Conservation (phyloP, 1,140 invertebrate species). For the Lordiphosa mommai region DNA sequence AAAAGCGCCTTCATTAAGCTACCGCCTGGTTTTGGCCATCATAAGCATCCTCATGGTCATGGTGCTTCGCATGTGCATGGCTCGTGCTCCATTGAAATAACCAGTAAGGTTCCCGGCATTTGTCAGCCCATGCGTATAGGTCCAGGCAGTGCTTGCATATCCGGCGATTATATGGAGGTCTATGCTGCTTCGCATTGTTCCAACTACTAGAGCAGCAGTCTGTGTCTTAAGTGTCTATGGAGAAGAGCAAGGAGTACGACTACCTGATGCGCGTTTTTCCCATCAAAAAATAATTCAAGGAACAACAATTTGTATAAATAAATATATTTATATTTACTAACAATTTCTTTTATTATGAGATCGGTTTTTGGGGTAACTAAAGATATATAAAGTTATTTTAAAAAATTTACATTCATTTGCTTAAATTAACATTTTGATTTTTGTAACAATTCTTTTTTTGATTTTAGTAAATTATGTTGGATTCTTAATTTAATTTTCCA, state of each 20-base stretch:
- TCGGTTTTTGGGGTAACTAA: constrained; percentile 10
- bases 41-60: constrained; percentile 48
- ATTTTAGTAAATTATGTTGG: no score
- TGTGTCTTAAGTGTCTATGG: constrained; percentile 9
- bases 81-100: constrained; percentile 62
- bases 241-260: constrained; percentile 38
- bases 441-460: neutral
- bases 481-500: no score
- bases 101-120: constrained; percentile 59
- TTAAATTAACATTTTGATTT: neutral
- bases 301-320: constrained; percentile 35
- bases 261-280: constrained; percentile 44
- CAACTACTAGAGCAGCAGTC: constrained; percentile 19
- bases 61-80: constrained; percentile 33
- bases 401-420: neutral
- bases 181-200: constrained; percentile 53
- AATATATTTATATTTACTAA: constrained; percentile 26
- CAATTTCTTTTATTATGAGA: constrained; percentile 43
- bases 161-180: constrained; percentile 72
- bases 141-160: constrained; percentile 54
- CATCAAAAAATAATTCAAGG: constrained; percentile 4
- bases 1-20: constrained; percentile 48
- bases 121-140: constrained; percentile 60
- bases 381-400: neutral
- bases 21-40: constrained; percentile 25